These are phyloP conservation scores for Ia io DNA, from an alignment of 2,113 vertebrate species.

Conservation along the genomic window DNA sequence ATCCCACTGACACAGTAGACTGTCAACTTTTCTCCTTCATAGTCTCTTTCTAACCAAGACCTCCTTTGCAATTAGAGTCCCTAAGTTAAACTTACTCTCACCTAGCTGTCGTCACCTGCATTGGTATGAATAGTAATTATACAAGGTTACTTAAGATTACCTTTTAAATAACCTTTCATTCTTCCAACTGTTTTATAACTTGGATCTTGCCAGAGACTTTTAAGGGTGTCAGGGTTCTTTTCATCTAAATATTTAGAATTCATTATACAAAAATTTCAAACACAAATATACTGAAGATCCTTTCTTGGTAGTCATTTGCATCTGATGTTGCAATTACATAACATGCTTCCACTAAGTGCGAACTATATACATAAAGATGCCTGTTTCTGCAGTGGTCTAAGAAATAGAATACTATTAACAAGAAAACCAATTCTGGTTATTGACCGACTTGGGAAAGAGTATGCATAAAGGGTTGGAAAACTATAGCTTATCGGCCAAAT, in stretches of 20 bases:
- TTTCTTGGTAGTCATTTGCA: constrained; percentile 18
- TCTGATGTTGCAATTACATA: background rate
- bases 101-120: background rate
- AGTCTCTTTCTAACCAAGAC: background rate
- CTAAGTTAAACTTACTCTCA: background rate
- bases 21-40: background rate
- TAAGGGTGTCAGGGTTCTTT: background rate
- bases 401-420: constrained; percentile 34
- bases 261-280: background rate
- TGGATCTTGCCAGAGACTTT: background rate
- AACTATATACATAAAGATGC: background rate
- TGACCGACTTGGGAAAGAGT: background rate
- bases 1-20: background rate
- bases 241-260: background rate
- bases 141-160: background rate
- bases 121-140: background rate
- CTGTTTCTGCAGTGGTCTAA: background rate
- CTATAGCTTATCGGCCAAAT: background rate
- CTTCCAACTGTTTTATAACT: constrained; percentile 14
- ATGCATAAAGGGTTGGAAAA: background rate
- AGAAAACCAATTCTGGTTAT: background rate
- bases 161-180: constrained; percentile 33
- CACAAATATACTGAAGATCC: background rate
- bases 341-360: background rate
- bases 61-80: background rate